A percentile compares a stretch with the other conserved stretches of the same genome.
These are phyloP conservation scores for Phalera bucephala DNA, from an alignment of 2,888 invertebrate genomes.

Conservation along the genomic window DNA sequence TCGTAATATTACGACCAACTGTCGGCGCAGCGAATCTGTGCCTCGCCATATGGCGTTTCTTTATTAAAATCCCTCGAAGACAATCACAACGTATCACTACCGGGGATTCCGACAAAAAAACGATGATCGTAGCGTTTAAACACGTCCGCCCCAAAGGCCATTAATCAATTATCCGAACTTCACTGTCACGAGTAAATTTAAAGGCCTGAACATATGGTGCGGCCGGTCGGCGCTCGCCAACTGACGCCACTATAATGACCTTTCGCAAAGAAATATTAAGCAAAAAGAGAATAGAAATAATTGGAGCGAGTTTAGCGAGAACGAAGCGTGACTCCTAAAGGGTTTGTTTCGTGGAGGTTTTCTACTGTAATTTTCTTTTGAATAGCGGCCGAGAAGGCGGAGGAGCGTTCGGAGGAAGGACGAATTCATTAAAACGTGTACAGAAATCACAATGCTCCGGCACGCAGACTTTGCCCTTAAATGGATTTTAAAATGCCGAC, in stretches of 20 bases:
- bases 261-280: slow-evolving; percentile 58
- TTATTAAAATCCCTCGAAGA: slow-evolving; percentile 57
- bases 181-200: slow-evolving; percentile 72
- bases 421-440: slow-evolving; percentile 75
- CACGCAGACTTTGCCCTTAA: slow-evolving; percentile 55
- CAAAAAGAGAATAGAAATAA: slow-evolving; percentile 69
- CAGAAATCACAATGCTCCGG: slow-evolving; percentile 67
- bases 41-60: slow-evolving; percentile 67
- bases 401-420: slow-evolving; percentile 64
- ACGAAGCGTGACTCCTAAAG: slow-evolving; percentile 73
- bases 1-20: slow-evolving; percentile 44
- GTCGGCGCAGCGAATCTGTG: slow-evolving; percentile 62
- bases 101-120: slow-evolving; percentile 68
- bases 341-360: slow-evolving; percentile 74
- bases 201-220: slow-evolving; percentile 72
- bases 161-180: slow-evolving; percentile 78
- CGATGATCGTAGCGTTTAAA: slow-evolving; percentile 67
- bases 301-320: slow-evolving; percentile 74
- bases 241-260: slow-evolving; percentile 76
- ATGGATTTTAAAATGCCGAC: slow-evolving; percentile 53
- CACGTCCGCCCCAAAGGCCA: slow-evolving; percentile 71
- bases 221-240: slow-evolving; percentile 64
- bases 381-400: slow-evolving; percentile 66
- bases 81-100: slow-evolving; percentile 79
- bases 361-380: slow-evolving; percentile 76